These are phyloP conservation scores for Felis catus DNA, from an alignment of 2,113 vertebrate genomes.

Conservation along the genomic window DNA sequence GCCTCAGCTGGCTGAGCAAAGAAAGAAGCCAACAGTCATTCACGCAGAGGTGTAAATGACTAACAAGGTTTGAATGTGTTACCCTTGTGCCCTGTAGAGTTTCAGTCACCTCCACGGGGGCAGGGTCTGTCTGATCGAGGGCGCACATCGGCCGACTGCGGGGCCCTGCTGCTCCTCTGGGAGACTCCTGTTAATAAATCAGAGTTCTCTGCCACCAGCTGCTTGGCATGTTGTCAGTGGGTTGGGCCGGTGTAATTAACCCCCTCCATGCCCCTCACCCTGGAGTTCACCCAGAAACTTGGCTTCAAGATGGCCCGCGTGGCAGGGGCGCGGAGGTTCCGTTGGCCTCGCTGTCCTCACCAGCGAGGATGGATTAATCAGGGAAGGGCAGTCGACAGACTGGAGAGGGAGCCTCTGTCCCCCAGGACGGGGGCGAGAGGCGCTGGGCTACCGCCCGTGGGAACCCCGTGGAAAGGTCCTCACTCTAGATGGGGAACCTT, in stretches of 20 bases:
- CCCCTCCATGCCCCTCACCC: constrained; percentile 59
- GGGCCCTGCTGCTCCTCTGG: constrained; percentile 37
- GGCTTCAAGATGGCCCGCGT: not conserved
- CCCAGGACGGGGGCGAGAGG: not conserved
- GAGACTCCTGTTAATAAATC: constrained; percentile 69
- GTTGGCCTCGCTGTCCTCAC: not conserved
- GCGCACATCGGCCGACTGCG: not conserved
- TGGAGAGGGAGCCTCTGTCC: constrained; percentile 46
- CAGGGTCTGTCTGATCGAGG: not conserved
- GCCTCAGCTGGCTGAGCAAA: not conserved
- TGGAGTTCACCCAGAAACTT: constrained; percentile 55
- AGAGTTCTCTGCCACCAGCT: constrained; percentile 71
- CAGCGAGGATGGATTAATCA: constrained; percentile 21
- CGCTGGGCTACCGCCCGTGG: not conserved
- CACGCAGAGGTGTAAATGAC: not conserved
- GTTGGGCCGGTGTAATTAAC: constrained; percentile 85
- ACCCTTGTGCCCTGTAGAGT: not conserved
- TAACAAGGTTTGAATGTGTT: not conserved
- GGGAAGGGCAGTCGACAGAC: not conserved
- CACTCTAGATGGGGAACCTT: not conserved
- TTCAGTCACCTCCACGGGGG: not conserved
- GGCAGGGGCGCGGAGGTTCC: not conserved
- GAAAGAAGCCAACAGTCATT: not conserved
- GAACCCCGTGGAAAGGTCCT: not conserved
- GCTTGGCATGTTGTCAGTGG: constrained; percentile 70